A percentile compares a stretch with the other conserved stretches of the same genome.
Evolutionary conservation across 2,113 vertebrate genomes (phyloP).

Genomic region (Sarotherodon lohbergeri): DNA sequence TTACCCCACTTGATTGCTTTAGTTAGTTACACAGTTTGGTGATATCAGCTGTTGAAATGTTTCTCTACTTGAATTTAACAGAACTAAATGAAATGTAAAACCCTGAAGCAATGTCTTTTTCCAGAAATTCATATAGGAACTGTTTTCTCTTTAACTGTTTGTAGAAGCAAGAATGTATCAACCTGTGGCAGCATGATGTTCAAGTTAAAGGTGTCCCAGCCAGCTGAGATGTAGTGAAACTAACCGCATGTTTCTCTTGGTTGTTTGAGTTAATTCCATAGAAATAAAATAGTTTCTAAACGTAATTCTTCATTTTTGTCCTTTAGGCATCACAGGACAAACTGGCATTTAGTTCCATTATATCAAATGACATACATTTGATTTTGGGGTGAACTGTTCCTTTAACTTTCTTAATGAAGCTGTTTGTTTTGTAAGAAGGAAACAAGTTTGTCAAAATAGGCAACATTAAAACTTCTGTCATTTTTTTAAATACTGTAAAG

Average conservation of each 20-base stretch:
- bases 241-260: not conserved
- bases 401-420: not conserved
- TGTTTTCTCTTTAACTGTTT: not conserved
- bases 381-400: not conserved
- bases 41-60: not conserved
- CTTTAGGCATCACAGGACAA: not conserved
- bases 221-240: not conserved
- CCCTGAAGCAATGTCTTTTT: not conserved
- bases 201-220: not conserved
- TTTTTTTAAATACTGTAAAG: not conserved
- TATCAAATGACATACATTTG: not conserved
- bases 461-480: not conserved
- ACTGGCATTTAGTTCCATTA: not conserved
- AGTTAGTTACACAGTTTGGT: not conserved
- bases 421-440: not conserved
- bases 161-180: not conserved
- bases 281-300: not conserved
- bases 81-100: not conserved
- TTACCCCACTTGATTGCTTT: not conserved
- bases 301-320: not conserved
- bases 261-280: not conserved
- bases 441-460: not conserved
- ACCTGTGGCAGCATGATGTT: not conserved
- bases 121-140: not conserved
- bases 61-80: not conserved